Base-by-base conservation (phyloP, 2,888 invertebrate species). In the Adineta ricciae region DNA sequence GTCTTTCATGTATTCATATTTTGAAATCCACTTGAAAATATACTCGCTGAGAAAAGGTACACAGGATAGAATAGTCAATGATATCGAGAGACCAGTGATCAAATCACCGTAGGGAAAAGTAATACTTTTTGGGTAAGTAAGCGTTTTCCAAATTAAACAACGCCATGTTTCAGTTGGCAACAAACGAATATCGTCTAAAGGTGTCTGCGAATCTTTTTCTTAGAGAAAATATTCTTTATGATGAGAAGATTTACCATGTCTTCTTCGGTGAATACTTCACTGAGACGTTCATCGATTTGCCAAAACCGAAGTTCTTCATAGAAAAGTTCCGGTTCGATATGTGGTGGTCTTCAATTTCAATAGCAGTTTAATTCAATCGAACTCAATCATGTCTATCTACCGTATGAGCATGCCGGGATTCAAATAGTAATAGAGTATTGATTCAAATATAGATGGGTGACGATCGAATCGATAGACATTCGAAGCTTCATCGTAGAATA, bases 241-340 rank as follows among this genome's bases (percentile, higher is more conserved):
- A n/a, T 9, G 1, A 64, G 27, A 27, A 56, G 0, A 11, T 64
- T 24, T 64, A 73, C 73, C 73, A 73, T 73, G 2, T 73, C 73
- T 41, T 38, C 73, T 36, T 73, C 73, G 5, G 38, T 73, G 38
- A 73, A 73, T 73, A 24, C 24, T 24, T 73, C 73, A 27, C 21
- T 38, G 24, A 73, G 36, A 24, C 8, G 9, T 41, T 38, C 38
- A 73, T 73, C 24, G 3, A 73, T 24, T 24, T 38, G 36, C 38
- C 41, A 38, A 73, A 73, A 73, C 8, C 73, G 73, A 24, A 73
- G 38, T 73, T 73, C 73, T 41, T 73, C 73, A 73, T 73, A 73
- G n/a, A 73, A 73, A 21, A 73, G 36, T 38, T 73, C 73, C 21
- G 73, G 38, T 73, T 73, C 73, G 38, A 73, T 38, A 73, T 73